phyloP scores from a whole-genome alignment of 2,797 vertebrate genomes.

The Gymnothorax javanicus region DNA sequence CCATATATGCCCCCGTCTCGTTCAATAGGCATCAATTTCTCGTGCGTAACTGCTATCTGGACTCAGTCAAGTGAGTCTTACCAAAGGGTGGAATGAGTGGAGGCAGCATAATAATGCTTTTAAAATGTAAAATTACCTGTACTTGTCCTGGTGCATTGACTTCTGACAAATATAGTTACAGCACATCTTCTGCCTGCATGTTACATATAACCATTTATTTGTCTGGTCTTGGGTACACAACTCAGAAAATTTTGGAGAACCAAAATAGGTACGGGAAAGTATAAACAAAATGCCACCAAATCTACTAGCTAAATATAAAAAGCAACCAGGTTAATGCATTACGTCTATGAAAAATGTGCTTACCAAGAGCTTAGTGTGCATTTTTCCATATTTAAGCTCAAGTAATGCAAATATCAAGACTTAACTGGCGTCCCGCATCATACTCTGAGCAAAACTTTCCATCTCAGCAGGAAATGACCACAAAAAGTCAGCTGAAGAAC shows the following conservation, averaged over 20 bases:
- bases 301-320: not conserved
- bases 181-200: not conserved
- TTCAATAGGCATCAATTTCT: conserved; percentile 8
- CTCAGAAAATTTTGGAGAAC: too few species aligned
- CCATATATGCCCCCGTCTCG: not conserved
- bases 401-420: not conserved
- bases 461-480: conserved; percentile 1
- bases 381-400: not conserved
- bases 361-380: not conserved
- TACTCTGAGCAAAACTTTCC: not conserved
- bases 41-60: conserved; percentile 34
- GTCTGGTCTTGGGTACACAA: too few species aligned
- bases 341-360: not conserved
- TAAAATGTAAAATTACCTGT: not conserved
- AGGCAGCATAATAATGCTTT: not conserved
- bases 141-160: not conserved
- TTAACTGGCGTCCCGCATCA: not conserved
- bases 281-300: conserved; percentile 21
- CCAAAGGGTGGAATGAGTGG: not conserved
- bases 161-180: too few species aligned
- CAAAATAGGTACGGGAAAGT: conserved; percentile 22
- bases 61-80: conserved; percentile 12
- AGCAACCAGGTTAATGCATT: not conserved
- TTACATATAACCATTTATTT: not conserved
- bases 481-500: not conserved